phyloP scores from a whole-genome alignment of 2,797 vertebrate genomes.

The Pangasius larnaudii region DNA sequence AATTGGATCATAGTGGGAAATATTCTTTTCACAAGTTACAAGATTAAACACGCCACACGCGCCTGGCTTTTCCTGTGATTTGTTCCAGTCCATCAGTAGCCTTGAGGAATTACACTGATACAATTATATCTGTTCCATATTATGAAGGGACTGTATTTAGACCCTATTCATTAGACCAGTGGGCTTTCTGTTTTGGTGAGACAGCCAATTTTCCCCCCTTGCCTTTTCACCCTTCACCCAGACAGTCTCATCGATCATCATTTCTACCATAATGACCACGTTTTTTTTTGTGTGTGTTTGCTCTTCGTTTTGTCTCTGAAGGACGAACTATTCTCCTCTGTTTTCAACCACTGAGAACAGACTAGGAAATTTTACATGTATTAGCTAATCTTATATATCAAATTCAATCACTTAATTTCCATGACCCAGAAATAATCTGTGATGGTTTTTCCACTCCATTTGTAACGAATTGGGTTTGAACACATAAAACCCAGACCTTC shows the following conservation, averaged over 20 bases:
- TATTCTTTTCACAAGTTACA: not conserved
- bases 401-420: not conserved
- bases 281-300: not conserved
- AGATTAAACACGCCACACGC: not conserved
- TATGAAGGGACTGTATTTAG: not conserved
- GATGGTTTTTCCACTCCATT: constrained; percentile 35
- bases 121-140: not conserved
- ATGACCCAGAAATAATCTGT: constrained; percentile 4
- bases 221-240: not conserved
- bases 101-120: not conserved
- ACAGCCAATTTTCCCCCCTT: not conserved
- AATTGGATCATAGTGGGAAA: not conserved
- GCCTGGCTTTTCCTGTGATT: not conserved
- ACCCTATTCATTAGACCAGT: not conserved
- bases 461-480: constrained; percentile 49
- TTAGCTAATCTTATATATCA: not conserved
- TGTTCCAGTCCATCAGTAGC: not conserved
- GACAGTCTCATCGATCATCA: not conserved
- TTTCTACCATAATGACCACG: not conserved
- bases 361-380: not conserved
- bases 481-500: constrained; percentile 25
- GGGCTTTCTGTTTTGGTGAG: not conserved
- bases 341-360: not conserved
- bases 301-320: not conserved
- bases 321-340: not conserved